These are phyloP conservation scores for Mechanitis messenoides DNA, from an alignment of 2,888 invertebrate species.

Conservation along the genomic window DNA sequence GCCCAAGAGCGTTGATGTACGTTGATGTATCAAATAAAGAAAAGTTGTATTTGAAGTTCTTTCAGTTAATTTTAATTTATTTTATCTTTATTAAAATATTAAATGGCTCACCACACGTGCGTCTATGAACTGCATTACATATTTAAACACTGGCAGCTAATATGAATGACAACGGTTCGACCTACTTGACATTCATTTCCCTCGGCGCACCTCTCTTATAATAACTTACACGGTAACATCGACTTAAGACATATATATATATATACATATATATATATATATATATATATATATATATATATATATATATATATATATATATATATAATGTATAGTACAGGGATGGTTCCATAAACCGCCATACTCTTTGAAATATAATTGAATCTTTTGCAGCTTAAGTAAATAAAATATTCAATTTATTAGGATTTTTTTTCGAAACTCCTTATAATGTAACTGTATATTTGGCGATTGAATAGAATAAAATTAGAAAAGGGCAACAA, in stretches of 20 bases:
- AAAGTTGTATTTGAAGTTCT: slow-evolving; percentile 14
- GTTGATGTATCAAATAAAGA: slow-evolving; percentile 13
- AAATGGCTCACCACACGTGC: slow-evolving; percentile 31
- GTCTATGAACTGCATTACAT: slow-evolving; percentile 65
- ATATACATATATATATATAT: slow-evolving; percentile 40
- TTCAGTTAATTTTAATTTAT: not conserved
- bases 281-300: slow-evolving; percentile 39
- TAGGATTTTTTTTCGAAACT: slow-evolving; percentile 33
- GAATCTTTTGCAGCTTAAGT: slow-evolving; percentile 28
- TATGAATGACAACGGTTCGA: slow-evolving; percentile 75
- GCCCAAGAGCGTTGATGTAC: slow-evolving; percentile 15
- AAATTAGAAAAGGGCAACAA: slow-evolving; percentile 61
- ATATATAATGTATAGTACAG: slow-evolving; percentile 34
- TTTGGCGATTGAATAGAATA: slow-evolving; percentile 50
- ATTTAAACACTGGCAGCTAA: slow-evolving; percentile 74
- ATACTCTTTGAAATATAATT: slow-evolving; percentile 29
- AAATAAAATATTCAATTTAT: slow-evolving; percentile 26
- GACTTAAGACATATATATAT: slow-evolving; percentile 62
- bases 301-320: slow-evolving; percentile 44
- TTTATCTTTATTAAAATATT: not conserved
- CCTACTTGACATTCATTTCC: slow-evolving; percentile 76
- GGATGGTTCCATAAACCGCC: slow-evolving; percentile 33
- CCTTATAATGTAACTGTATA: slow-evolving; percentile 37
- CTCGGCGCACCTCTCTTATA: slow-evolving; percentile 74
- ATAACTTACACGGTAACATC: slow-evolving; percentile 72